A percentile compares a stretch with the other conserved stretches of the same genome.
These are phyloP conservation scores for Centropus unirufus DNA, from an alignment of 2,113 vertebrate genomes.

Conservation along the genomic window DNA sequence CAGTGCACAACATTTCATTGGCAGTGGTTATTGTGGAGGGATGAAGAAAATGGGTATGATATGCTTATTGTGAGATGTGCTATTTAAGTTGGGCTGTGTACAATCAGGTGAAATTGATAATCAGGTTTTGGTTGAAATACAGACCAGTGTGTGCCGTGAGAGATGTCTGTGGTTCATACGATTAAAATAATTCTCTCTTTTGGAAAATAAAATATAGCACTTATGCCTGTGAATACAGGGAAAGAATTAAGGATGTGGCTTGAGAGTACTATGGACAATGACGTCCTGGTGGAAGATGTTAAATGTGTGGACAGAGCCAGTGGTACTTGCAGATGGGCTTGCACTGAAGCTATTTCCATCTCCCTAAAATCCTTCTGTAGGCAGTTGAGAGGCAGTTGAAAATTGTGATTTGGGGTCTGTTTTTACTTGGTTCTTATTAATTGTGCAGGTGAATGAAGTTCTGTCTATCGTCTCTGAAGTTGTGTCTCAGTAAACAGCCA, in stretches of 20 bases:
- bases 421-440: not conserved
- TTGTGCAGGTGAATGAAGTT: not conserved
- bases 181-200: not conserved
- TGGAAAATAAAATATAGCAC: not conserved
- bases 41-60: not conserved
- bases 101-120: not conserved
- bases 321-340: not conserved
- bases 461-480: not conserved
- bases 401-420: not conserved
- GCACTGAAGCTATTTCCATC: not conserved
- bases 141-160: not conserved
- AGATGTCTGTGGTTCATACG: not conserved
- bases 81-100: not conserved
- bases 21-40: not conserved
- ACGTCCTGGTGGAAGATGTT: not conserved
- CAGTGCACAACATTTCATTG: not conserved
- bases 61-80: accelerated
- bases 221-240: not conserved
- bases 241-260: not conserved
- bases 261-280: not conserved
- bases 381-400: not conserved
- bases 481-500: not conserved
- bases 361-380: not conserved
- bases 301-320: not conserved
- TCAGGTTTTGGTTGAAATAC: not conserved